Percentiles rank a stretch among this genome's conserved stretches.
These are phyloP conservation scores for Chaetodon trifascialis DNA, from an alignment of 2,113 vertebrate genomes.

Conservation along the genomic window DNA sequence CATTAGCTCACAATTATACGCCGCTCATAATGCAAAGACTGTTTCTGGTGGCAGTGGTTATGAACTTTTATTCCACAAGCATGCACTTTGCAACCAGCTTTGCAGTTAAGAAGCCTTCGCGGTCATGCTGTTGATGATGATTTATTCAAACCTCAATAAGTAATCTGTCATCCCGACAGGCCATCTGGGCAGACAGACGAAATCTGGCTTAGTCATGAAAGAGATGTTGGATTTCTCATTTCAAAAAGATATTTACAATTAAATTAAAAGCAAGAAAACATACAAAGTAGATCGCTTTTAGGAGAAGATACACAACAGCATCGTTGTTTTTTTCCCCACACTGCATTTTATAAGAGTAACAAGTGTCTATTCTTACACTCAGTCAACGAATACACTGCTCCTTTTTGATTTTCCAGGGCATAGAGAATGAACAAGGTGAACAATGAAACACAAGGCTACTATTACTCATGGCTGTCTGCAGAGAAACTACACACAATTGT, in stretches of 20 bases:
- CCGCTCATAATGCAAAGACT: neutral
- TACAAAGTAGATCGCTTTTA: neutral
- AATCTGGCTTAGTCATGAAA: neutral
- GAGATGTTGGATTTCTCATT: neutral
- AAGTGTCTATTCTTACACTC: neutral
- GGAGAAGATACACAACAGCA: no score
- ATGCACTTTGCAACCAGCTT: neutral
- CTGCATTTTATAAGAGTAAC: neutral
- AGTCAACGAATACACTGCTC: neutral
- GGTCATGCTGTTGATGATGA: neutral
- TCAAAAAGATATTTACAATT: neutral
- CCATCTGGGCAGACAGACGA: neutral
- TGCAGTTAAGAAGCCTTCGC: neutral
- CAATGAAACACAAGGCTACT: neutral
- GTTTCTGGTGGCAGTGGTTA: neutral
- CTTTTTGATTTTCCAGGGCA: neutral
- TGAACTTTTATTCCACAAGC: neutral
- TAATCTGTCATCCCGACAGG: neutral
- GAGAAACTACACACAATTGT: neutral
- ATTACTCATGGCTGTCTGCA: neutral
- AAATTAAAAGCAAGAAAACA: neutral
- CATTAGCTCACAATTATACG: neutral
- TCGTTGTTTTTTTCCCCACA: neutral
- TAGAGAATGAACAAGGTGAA: constrained; percentile 12
- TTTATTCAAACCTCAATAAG: neutral